Percentiles rank a stretch among this genome's conserved stretches.
Evolutionary conservation across 2,797 vertebrate species (phyloP).

Genomic region (Cyprinodon diabolis): DNA sequence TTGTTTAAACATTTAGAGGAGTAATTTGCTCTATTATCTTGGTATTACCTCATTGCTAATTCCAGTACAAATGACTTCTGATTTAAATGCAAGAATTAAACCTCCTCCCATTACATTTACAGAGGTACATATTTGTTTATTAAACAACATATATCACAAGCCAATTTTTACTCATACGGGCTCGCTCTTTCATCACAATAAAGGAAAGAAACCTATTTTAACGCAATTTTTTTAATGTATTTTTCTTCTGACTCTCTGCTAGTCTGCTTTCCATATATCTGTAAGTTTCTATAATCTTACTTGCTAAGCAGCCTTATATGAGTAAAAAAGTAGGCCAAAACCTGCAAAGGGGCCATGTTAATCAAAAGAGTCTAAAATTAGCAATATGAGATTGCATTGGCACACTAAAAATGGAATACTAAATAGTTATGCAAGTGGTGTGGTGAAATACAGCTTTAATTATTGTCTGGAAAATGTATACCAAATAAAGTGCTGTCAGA

Average conservation of each 20-base stretch:
- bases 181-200: background rate
- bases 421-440: constrained; percentile 26
- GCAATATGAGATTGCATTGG: constrained; percentile 35
- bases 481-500: constrained; percentile 21
- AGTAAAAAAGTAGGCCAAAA: constrained; percentile 59
- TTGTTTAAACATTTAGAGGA: constrained; percentile 38
- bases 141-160: constrained; percentile 11
- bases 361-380: constrained; percentile 61
- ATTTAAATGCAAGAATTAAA: constrained; percentile 31
- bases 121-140: constrained; percentile 44
- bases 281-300: constrained; percentile 23
- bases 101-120: constrained; percentile 39
- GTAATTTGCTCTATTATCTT: constrained; percentile 41
- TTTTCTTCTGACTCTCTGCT: constrained; percentile 34
- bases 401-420: constrained; percentile 15
- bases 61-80: constrained; percentile 38
- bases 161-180: background rate
- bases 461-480: constrained; percentile 11
- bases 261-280: constrained; percentile 16
- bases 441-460: constrained; percentile 28
- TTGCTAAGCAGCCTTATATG: constrained; percentile 38
- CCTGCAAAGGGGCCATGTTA: constrained; percentile 53
- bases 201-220: background rate
- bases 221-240: background rate
- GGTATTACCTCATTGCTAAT: constrained; percentile 41